Evolutionary conservation across 2,888 invertebrate genomes (phyloP), one percentile per base, ranked within the genome.

Genomic region (Hartigia nigra): DNA sequence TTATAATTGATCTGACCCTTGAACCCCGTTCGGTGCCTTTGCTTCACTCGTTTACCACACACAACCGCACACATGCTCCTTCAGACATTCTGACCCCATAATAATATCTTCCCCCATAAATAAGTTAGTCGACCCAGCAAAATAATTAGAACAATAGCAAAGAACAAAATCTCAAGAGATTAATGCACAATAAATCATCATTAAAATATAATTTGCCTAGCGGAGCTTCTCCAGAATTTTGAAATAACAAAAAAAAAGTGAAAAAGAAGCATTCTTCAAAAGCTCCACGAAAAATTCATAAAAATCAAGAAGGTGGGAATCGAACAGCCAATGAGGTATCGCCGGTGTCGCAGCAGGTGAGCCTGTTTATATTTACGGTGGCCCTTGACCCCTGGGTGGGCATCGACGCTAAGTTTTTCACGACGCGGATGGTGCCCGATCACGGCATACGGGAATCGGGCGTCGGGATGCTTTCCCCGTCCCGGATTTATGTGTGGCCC

Each of bases 401-500:
- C 85, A 84, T 84, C 84, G 83, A 84, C 85, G 85, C 87, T 90
- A 87, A 87, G 86, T 88, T 88, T 87, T 86, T 85, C 81, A 81
- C 55, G 81, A 77, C 70, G 83, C 82, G 82, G 81, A 82, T 82
- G 82, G 81, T 75, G 81, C 70, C 74, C 76, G 79, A 78, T 36
- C 81, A 76, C 79, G 79, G 76, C 80, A 81, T 78, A 79, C 76
- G 77, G 85, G 78, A 35, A 74, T 80, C 72, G 72, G 72, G 72
- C 31, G 72, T 32, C 70, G 69, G 80, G 81, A 81, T 83, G 78
- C 82, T 85, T 83, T 82, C 81, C 85, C 83, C 84, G 78, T 79
- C 74, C 84, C 88, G 55, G 88, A 90, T 90, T 90, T 90, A 90
- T 89, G 91, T 88, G 89, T 89, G 88, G 88, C 88, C 88, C 86